Evolutionary conservation across 2,888 invertebrate genomes (phyloP).

Genomic region (Thelaira solivaga): DNA sequence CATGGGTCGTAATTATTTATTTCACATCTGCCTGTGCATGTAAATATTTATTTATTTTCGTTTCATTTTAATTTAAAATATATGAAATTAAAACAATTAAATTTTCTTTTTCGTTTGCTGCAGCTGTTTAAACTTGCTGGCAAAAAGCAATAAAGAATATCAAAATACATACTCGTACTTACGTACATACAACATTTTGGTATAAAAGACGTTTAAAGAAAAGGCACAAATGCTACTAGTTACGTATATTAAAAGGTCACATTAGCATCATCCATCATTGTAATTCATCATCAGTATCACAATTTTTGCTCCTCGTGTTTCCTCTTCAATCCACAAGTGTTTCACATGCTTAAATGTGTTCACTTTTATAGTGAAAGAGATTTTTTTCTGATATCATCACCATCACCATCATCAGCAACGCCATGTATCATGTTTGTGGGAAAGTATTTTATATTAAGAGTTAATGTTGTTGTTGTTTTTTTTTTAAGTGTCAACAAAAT

Average conservation of each 20-base stretch:
- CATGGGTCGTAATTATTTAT: too few species aligned
- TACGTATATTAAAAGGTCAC: conserved; percentile 43
- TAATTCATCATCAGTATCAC: conserved; percentile 55
- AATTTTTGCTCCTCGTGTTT: conserved; percentile 1
- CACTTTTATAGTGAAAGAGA: conserved; percentile 16
- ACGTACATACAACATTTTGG: too few species aligned
- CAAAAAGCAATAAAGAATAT: too few species aligned
- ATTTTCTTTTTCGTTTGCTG: too few species aligned
- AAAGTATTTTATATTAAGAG: conserved; percentile 42
- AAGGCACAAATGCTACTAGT: conserved; percentile 46
- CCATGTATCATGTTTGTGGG: conserved; percentile 43
- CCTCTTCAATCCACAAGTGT: neutral
- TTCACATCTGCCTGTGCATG: too few species aligned
- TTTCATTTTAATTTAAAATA: too few species aligned
- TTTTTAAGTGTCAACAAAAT: conserved; percentile 57
- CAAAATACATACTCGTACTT: too few species aligned
- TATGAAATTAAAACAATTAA: too few species aligned
- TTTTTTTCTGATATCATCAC: conserved; percentile 24
- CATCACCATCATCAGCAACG: conserved; percentile 28
- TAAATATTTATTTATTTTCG: too few species aligned
- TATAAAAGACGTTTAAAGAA: conserved; percentile 12
- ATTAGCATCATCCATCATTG: conserved; percentile 61
- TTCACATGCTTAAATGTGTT: conserved; percentile 4
- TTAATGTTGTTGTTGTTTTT: conserved; percentile 50
- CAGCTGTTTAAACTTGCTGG: too few species aligned